Evolutionary conservation across 2,113 vertebrate species (phyloP), one percentile per base, ranked within the genome.

Genomic region (Sylvia atricapilla): DNA sequence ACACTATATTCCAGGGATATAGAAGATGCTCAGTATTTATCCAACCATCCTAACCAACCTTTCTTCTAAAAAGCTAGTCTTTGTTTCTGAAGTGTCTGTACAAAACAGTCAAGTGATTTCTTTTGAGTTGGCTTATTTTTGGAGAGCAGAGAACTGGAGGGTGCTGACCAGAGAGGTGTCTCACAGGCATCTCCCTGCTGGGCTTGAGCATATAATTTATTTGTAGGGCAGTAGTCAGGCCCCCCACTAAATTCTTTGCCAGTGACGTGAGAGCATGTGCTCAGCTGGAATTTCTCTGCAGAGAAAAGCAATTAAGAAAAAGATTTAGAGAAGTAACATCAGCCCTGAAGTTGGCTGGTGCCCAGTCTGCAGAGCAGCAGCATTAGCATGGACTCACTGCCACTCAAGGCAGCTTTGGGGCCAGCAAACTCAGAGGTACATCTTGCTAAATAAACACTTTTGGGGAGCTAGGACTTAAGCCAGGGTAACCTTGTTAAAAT

Each of bases 201-300:
- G 31, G 31, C 84, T 82, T 37, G 30, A 88, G 75, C 47, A 14
- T 5, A 25, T 56, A 1, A 66, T 78, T 87, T 94, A 82, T 92
- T 93, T 90, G 75, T 47, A 86, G 79, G 72, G 75, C 75, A 72
- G 70, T 39, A 85, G 62, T 80, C 92, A 74, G 74, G 43, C 85
- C 69, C 69, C 66, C 56, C 55, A 50, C 35, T 50, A 68, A 90
- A 92, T 93, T 94, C 88, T 78, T 87, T 11, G 17, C 52, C 60
- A 84, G 43, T 87, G 88, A 94, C 1, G 2, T 50, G 74, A 84
- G 41, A 69, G 37, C 22, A 0, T 66, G 47, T 69, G 33, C 66
- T 93, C 47, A 87, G 60, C 74, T 94, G 82, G 88, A 96, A 93
- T 67, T 78, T 31, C 55, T 90, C 52, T 75, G 74, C 70, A 85